These are phyloP conservation scores for Phaenicophaeus curvirostris DNA, from an alignment of 2,797 vertebrate species.

Conservation along the genomic window DNA sequence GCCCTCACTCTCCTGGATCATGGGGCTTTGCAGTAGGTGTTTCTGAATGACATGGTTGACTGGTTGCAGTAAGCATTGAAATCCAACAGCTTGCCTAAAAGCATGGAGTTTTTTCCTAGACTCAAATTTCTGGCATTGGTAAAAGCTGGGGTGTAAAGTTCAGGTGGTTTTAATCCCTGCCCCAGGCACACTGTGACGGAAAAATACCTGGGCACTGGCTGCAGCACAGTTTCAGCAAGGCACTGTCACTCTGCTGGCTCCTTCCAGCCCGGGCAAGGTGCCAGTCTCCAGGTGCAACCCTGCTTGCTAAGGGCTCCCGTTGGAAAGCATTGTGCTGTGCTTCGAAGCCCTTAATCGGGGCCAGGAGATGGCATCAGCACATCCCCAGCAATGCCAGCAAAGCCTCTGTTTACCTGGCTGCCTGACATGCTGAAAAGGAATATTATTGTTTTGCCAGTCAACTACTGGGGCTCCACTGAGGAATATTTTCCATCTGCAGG, in stretches of 20 bases:
- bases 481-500: conserved; percentile 65
- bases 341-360: neutral
- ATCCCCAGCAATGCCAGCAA: neutral
- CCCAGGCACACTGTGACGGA: neutral
- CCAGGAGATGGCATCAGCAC: neutral
- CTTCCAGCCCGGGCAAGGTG: conserved; percentile 5
- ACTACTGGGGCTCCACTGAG: conserved; percentile 59
- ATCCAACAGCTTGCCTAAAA: neutral
- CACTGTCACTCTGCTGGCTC: neutral
- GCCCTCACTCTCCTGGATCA: neutral
- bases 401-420: conserved; percentile 60
- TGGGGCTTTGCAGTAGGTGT: accelerated
- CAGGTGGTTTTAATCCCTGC: neutral
- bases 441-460: conserved; percentile 51
- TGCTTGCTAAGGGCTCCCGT: neutral
- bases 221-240: neutral
- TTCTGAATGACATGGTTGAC: neutral
- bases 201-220: neutral
- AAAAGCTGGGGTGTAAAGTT: neutral
- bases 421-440: conserved; percentile 29
- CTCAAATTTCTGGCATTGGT: neutral
- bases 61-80: accelerated
- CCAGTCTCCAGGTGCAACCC: neutral
- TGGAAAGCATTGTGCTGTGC: neutral
- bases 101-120: neutral